Evolutionary conservation across 2,797 vertebrate species (phyloP), one percentile per base, ranked within the genome.

Genomic region (Muraenolepis orangiensis): DNA sequence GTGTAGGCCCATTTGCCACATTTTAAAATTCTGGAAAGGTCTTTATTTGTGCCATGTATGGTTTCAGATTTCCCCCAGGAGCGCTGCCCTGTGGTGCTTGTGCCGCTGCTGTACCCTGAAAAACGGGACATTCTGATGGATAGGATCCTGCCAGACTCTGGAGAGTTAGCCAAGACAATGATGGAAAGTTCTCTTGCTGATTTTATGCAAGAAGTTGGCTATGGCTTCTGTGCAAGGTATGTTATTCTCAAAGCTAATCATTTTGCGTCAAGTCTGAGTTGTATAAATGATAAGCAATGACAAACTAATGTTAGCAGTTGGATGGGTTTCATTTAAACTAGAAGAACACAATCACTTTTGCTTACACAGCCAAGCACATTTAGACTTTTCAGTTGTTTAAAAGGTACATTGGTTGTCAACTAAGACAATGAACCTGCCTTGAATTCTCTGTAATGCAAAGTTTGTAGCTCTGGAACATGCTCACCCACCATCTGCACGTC

Each of bases 41-140:
- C 32, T 14, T 28, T 1, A 26, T n/a, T 70, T 38, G 74, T 1
- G 30, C 1, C 73, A 1, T 82, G 6, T 29, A 61, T 70, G n/a
- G 13, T 82, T 77, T 67, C 80, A 99, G 98, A 99, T 99, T 99
- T 99, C 90, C 98, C 98, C 87, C 98, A 99, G 91, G 98, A 98
- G 89, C 96, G 98, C 90, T 99, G 98, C 87, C 98, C 98, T 83
- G 98, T 99, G 98, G 98, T 99, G 97, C 98, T 99, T 90, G 96
- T 97, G 97, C 98, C 98, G 98, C 97, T 99, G 89, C 90, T 99
- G 90, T 99, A 99, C 94, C 97, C 97, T 98, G 98, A 99, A 98
- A 99, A 99, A 98, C 97, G 97, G 96, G 96, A 99, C 97, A 96
- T 99, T 96, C 97, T 98, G 94, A 98, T 98, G 97, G 98, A 99